Evolutionary conservation across 2,888 invertebrate genomes (phyloP).

Genomic region (Pollenia amentaria): DNA sequence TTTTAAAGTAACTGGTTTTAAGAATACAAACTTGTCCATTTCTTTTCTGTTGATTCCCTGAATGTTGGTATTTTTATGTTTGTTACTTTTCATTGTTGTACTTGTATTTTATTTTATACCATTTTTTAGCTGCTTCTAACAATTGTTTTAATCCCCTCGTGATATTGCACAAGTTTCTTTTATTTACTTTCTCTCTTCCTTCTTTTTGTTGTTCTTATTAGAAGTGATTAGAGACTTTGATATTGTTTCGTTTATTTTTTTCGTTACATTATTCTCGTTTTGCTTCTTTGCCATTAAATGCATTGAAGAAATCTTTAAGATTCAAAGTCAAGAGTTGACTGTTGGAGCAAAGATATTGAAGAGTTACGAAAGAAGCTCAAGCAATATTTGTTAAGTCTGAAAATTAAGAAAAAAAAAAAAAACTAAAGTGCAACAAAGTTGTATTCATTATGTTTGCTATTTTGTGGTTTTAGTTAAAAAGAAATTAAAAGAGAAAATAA

Average conservation of each 20-base stretch:
- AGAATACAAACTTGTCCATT: slow-evolving; percentile 42
- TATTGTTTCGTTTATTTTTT: slow-evolving; percentile 55
- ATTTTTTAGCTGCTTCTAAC: slow-evolving; percentile 59
- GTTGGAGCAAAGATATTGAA: slow-evolving; percentile 31
- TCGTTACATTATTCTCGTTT: not conserved
- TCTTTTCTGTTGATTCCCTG: slow-evolving; percentile 7
- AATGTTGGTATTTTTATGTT: slow-evolving; percentile 30
- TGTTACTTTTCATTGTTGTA: slow-evolving; percentile 35
- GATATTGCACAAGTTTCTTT: slow-evolving; percentile 83
- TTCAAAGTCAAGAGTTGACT: slow-evolving; percentile 45
- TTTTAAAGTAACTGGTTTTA: slow-evolving; percentile 30
- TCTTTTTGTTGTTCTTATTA: slow-evolving; percentile 83
- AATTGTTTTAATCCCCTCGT: slow-evolving; percentile 79
- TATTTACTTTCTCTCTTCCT: slow-evolving; percentile 81
- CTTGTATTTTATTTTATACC: slow-evolving; percentile 48
- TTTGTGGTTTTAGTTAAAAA: slow-evolving; percentile 64
- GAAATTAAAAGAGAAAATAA: slow-evolving; percentile 58
- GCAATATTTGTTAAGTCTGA: slow-evolving; percentile 12
- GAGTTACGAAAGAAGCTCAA: slow-evolving; percentile 20
- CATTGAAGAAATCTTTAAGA: slow-evolving; percentile 53
- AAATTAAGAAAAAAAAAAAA: slow-evolving; percentile 1
- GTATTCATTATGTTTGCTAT: slow-evolving; percentile 66
- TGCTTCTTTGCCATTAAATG: slow-evolving; percentile 28
- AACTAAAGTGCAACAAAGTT: slow-evolving; percentile 65
- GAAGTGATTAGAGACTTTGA: slow-evolving; percentile 82